Evolutionary conservation across 1,140 invertebrate species (phyloP).

Genomic region (Hirudo medicinalis): DNA sequence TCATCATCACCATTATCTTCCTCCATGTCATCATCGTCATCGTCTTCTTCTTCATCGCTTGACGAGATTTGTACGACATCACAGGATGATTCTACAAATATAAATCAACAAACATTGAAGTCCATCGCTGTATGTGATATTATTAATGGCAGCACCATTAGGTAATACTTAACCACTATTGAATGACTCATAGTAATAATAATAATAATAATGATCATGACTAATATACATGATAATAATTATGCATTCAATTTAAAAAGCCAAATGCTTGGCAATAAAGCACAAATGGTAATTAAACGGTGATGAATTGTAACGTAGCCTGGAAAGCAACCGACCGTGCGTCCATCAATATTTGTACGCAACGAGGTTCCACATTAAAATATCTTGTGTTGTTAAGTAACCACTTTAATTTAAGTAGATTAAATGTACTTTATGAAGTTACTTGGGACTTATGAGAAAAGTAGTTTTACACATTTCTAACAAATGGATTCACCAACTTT

Average conservation of each 20-base stretch:
- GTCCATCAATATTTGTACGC: no score
- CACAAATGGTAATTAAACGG: no score
- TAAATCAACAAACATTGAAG: not conserved
- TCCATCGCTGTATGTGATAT: not conserved
- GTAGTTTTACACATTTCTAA: no score
- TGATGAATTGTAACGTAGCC: no score
- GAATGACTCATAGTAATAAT: not conserved
- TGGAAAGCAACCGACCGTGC: no score
- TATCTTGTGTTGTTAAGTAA: no score
- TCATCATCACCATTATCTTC: not conserved
- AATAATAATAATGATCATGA: not conserved
- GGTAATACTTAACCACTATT: not conserved
- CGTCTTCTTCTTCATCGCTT: not conserved
- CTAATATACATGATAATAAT: no score
- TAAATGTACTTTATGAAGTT: no score
- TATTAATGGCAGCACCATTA: not conserved
- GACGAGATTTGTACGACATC: conserved; percentile 7
- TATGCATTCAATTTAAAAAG: not conserved
- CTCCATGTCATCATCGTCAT: not conserved
- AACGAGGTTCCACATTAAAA: no score
- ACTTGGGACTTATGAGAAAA: no score
- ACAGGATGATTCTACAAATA: not conserved
- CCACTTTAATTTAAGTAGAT: no score
- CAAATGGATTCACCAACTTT: no score
- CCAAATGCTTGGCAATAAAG: not conserved